Evolutionary conservation across 2,888 invertebrate species (phyloP), one percentile per base, ranked within the genome.

Genomic region (Drosophila leonis): DNA sequence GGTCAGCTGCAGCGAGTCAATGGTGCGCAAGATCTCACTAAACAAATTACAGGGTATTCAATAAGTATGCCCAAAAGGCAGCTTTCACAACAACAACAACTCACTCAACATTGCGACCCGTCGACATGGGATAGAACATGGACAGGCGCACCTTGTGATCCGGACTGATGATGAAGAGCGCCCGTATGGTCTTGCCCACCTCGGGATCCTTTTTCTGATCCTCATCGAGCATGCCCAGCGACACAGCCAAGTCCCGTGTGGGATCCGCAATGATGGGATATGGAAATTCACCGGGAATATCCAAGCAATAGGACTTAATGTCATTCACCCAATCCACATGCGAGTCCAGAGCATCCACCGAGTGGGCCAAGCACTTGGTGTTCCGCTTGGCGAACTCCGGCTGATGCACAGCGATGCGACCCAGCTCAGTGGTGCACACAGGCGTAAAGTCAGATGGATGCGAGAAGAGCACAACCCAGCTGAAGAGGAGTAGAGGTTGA

Each of bases 381-480:
- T 95, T 95, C 24, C 97, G 93, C 83, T 96, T 95, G 39, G 94
- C 92, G 88, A 97, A 97, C 83, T 96, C 94, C 0, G 95, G 94
- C 61, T 94, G 93, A 87, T 97, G 95, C 18, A 96, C 95, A 3
- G 96, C 96, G 60, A 96, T 95, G 51, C 95, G 94, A 4, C 96
- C 97, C 80, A 98, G 93, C 92, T 98, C 98, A 0, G 97, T 98
- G 8, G 98, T 98, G 91, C 98, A 98, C 0, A 98, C 97, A 0
- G 98, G 98, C 0, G 98, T 98, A 92, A 96, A 98, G 92, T 98
- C 98, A 10, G 96, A 95, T 0, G 98, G 98, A 92, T 98, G 98
- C 0, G 97, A 97, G 92, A 98, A 98, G 29, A 98, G 93, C 88
- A 97, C 95, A 66, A 96, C 96, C 98, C 98, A 97, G 51, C 97